phyloP scores from a whole-genome alignment of 92 coral and sea anemone genomes.

The Micromussa lordhowensis region DNA sequence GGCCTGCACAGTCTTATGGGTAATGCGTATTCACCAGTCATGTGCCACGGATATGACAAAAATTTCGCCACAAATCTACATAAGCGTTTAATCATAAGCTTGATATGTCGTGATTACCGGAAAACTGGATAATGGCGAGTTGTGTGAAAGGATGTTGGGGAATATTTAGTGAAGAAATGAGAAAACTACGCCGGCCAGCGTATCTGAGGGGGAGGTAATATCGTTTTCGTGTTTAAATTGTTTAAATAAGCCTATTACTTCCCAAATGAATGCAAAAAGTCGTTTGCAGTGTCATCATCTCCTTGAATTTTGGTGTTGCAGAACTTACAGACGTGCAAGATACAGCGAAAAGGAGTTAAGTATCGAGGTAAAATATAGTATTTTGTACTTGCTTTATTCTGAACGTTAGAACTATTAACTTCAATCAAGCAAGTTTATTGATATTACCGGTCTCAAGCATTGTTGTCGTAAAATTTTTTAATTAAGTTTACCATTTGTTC shows the following conservation, averaged over 20 bases:
- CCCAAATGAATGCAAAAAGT: not conserved
- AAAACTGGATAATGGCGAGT: constrained; percentile 62
- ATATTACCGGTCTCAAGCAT: not conserved
- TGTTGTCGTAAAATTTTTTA: not conserved
- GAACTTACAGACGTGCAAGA: constrained; percentile 79
- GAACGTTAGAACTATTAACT: too few species aligned
- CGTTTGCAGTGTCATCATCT: not conserved
- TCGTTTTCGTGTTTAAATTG: too few species aligned
- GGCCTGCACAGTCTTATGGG: constrained; percentile 25
- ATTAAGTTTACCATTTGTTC: not conserved
- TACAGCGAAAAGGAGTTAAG: constrained; percentile 80
- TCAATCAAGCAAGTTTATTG: too few species aligned
- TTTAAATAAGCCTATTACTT: too few species aligned
- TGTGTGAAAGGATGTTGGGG: constrained; percentile 93
- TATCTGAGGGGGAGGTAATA: constrained; percentile 75
- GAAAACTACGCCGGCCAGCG: constrained; percentile 83
- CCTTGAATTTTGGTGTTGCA: constrained; percentile 14
- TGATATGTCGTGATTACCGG: not conserved
- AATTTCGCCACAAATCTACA: not conserved
- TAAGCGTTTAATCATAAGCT: not conserved
- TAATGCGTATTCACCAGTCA: constrained; percentile 21
- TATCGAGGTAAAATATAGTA: constrained; percentile 71
- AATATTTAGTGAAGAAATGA: constrained; percentile 74
- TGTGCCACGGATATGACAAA: constrained; percentile 44
- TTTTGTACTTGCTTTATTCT: not conserved